A percentile compares a stretch with the other conserved stretches of the same genome.
Evolutionary conservation across 2,888 invertebrate genomes (phyloP).

Genomic region (Megamerina dolium): DNA sequence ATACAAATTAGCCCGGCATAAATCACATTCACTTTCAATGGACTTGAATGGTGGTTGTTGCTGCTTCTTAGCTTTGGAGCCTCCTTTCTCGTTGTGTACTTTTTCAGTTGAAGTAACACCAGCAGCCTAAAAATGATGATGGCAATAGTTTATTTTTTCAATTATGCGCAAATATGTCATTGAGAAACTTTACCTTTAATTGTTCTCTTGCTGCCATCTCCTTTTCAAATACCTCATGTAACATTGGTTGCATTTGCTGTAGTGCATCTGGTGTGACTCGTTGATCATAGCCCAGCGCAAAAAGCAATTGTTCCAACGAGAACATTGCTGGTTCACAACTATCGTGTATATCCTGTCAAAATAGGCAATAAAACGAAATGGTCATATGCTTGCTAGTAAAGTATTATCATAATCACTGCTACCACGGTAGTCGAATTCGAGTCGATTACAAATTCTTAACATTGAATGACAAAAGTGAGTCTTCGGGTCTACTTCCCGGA

Average conservation of each 20-base stretch:
- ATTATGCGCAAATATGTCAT: not conserved
- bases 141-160: not conserved
- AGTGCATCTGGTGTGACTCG: constrained; percentile 60
- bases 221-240: constrained; percentile 51
- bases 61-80: constrained; percentile 51
- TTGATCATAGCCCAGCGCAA: constrained; percentile 66
- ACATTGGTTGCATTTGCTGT: constrained; percentile 59
- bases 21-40: constrained; percentile 75
- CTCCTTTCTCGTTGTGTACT: constrained; percentile 54
- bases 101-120: constrained; percentile 62
- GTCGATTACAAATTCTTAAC: no score
- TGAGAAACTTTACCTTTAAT: constrained; percentile 50
- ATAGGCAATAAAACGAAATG: no score
- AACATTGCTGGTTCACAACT: constrained; percentile 89
- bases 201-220: constrained; percentile 62
- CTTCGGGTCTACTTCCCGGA: no score
- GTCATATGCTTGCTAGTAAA: no score
- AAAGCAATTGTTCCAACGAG: constrained; percentile 73
- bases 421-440: no score
- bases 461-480: no score
- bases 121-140: constrained; percentile 41
- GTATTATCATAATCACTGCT: no score
- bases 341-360: constrained; percentile 64
- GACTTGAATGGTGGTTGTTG: constrained; percentile 38
- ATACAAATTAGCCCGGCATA: constrained; percentile 74